Evolutionary conservation across 2,888 invertebrate genomes (phyloP), one percentile per base, ranked within the genome.

Genomic region (Polia nebulosa): DNA sequence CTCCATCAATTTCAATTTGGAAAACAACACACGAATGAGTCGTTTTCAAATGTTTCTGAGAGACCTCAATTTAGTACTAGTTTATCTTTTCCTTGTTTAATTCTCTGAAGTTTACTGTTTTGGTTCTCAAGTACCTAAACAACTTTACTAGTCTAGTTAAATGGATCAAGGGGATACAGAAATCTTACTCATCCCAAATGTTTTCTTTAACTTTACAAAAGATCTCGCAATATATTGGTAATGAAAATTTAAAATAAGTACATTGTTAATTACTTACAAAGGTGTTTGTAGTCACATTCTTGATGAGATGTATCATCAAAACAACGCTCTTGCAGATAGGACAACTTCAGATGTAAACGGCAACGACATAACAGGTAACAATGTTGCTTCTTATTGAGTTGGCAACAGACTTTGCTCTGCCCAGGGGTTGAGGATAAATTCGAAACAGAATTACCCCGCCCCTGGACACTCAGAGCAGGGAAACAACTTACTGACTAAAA

Each of bases 291-390:
- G 29, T 13, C 20, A 41, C 25, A 56, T 76, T 53, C n/a, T 27
- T 20, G 27, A 20, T 17, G 34, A 22, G 57, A 45, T 45, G 53
- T 25, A 36, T 58, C 36, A 52, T 67, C 29, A 47, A 55, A 57
- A 67, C 55, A 77, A 55, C 59, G 34, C 17, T 45, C 34, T 20
- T 6, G 11, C 20, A 49, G 39, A 27, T 8, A 27, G 49, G 17
- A 27, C 47, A 25, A 47, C 17, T 49, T 17, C 17, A 49, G 49
- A 27, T 49, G 59, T 72, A 62, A 76, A 72, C 58, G 77, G 17
- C 39, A 56, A 7, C n/a, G 61, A 59, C 41, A 47, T 61, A 55
- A 45, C 17, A 3, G 32, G 58, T 47, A 7, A 29, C n/a, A 17
- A 27, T 41, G 3, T 29, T 27, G 27, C 5, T 39, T 8, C 7